A percentile compares a stretch with the other conserved stretches of the same genome.
Conservation (phyloP, 2,888 invertebrate genomes). For the Entomobrya proxima region DNA sequence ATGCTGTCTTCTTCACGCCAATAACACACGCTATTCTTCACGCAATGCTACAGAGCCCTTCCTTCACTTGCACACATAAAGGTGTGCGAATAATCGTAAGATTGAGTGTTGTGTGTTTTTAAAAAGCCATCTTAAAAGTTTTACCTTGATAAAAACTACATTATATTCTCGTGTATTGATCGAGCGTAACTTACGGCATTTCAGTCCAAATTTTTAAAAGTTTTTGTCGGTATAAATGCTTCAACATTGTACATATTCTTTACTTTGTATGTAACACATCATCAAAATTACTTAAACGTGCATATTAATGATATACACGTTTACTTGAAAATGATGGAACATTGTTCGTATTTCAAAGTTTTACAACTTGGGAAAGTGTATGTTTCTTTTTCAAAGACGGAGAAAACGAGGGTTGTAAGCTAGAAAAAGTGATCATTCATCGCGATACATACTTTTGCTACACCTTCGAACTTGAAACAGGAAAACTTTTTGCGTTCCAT, state of each 20-base stretch:
- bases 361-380: not conserved
- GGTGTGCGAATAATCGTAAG: constrained; percentile 30
- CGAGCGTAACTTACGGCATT: no score
- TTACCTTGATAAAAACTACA: no score
- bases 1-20: constrained; percentile 53
- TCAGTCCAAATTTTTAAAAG: no score
- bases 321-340: not conserved
- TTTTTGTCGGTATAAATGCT: no score
- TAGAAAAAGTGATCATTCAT: constrained; percentile 8
- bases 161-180: no score
- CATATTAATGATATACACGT: constrained; percentile 12
- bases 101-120: no score
- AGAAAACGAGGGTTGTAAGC: not conserved
- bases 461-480: constrained; percentile 11
- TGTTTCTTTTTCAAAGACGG: not conserved
- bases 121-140: no score
- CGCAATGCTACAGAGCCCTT: not conserved
- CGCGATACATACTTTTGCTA: not conserved
- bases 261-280: no score
- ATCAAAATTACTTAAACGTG: not conserved
- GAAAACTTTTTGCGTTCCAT: constrained; percentile 7
- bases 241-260: no score
- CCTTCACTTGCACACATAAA: not conserved
- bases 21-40: not conserved
- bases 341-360: no score